A percentile compares a stretch with the other conserved stretches of the same genome.
phyloP scores from a whole-genome alignment of 2,113 vertebrate genomes.

The Platycercus adscitus region DNA sequence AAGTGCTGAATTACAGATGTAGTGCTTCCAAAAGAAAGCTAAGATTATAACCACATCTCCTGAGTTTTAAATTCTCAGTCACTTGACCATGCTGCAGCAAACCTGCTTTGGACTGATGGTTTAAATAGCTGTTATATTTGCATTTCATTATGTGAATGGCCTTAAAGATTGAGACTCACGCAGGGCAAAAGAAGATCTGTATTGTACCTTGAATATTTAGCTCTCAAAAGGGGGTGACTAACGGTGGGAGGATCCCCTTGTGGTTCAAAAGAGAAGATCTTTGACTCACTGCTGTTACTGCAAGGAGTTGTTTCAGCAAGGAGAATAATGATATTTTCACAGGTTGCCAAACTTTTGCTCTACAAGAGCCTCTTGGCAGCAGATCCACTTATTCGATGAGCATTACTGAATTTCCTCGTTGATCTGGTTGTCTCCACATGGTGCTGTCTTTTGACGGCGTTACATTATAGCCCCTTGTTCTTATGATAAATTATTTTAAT shows the following conservation, averaged over 20 bases:
- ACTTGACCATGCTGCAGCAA: conserved; percentile 24
- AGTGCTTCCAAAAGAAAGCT: conserved; percentile 48
- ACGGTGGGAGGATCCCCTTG: not conserved
- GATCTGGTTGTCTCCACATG: conserved; percentile 61
- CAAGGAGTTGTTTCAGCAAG: conserved; percentile 29
- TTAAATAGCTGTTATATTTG: conserved; percentile 44
- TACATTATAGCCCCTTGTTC: conserved; percentile 68
- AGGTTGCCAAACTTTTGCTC: conserved; percentile 68
- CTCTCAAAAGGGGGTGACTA: not conserved
- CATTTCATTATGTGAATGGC: not conserved
- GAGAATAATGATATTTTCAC: conserved; percentile 59
- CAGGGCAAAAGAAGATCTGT: not conserved
- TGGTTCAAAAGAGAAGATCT: not conserved
- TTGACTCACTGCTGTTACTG: conserved; percentile 15
- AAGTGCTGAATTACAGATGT: conserved; percentile 54
- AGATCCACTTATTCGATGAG: conserved; percentile 43
- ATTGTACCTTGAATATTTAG: not conserved
- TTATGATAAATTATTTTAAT: conserved; percentile 73
- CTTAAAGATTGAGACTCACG: conserved; percentile 9
- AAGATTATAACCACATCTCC: conserved; percentile 27
- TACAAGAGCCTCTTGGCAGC: conserved; percentile 62
- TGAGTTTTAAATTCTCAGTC: conserved; percentile 51
- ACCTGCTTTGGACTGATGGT: not conserved
- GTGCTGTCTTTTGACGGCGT: conserved; percentile 64
- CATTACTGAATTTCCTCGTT: conserved; percentile 64